phyloP scores from a whole-genome alignment of 1,140 invertebrate species.

The Pogonognathellus flavescens region DNA sequence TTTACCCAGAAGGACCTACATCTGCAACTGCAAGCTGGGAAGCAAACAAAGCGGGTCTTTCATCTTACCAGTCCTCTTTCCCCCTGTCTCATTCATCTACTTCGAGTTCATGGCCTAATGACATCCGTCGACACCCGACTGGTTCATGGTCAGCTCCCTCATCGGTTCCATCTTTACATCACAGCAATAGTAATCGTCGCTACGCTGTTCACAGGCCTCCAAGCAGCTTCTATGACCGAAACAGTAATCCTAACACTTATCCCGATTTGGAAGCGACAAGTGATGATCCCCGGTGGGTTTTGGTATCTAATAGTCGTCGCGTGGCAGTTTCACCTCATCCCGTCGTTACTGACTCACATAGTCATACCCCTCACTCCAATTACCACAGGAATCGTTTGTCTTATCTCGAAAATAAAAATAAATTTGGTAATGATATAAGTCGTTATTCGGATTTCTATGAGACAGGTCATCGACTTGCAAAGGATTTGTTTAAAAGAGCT shows the following conservation, averaged over 20 bases:
- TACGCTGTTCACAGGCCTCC: conserved; percentile 34
- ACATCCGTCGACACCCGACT: conserved; percentile 19
- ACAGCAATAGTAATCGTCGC: conserved; percentile 15
- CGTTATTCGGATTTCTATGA: not conserved
- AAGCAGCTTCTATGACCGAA: not conserved
- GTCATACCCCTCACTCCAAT: not conserved
- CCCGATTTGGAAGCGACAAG: conserved; percentile 50
- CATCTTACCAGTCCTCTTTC: conserved; percentile 55
- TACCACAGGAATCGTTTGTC: not conserved
- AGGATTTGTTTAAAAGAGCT: conserved; percentile 49
- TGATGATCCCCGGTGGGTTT: conserved; percentile 65
- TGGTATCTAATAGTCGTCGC: conserved; percentile 61
- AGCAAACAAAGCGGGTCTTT: conserved; percentile 55
- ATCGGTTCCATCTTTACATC: not conserved
- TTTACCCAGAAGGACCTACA: conserved; percentile 63
- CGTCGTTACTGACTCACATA: not conserved
- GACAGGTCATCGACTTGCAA: conserved; percentile 41
- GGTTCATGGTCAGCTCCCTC: conserved; percentile 61
- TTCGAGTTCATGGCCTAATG: conserved; percentile 5
- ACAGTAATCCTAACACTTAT: conserved; percentile 49
- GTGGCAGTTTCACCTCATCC: conserved; percentile 16
- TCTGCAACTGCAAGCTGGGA: conserved; percentile 66
- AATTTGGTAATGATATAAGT: not conserved
- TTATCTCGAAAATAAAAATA: not conserved
- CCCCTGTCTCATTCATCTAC: not conserved